A percentile compares a stretch with the other conserved stretches of the same genome.
phyloP scores from a whole-genome alignment of 2,113 vertebrate species.

The Salvelinus namaycush region DNA sequence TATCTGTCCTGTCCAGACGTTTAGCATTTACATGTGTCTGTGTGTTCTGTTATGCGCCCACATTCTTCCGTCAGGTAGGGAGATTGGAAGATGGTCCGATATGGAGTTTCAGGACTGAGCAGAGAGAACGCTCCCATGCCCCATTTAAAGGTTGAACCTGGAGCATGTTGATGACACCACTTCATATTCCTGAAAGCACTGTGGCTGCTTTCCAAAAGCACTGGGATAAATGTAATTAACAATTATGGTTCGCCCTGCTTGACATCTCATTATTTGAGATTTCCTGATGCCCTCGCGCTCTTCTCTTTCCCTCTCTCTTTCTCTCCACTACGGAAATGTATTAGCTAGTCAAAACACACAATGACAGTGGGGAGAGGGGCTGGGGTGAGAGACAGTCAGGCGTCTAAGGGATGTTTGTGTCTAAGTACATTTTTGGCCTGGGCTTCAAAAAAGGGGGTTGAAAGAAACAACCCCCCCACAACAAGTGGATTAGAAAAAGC shows the following conservation, averaged over 20 bases:
- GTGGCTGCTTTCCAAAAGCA: conserved; percentile 65
- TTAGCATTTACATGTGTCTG: conserved; percentile 33
- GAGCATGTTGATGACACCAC: conserved; percentile 68
- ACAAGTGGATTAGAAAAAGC: conserved; percentile 70
- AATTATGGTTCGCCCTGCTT: conserved; percentile 67
- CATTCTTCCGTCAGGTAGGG: conserved; percentile 18
- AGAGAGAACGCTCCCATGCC: conserved; percentile 12
- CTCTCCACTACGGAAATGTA: conserved; percentile 37
- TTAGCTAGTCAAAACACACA: conserved; percentile 51
- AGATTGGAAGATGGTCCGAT: conserved; percentile 23
- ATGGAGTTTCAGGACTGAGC: conserved; percentile 62
- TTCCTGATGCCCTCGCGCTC: conserved; percentile 62
- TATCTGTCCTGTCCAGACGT: conserved; percentile 35
- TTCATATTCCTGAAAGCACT: conserved; percentile 71
- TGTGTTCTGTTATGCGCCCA: conserved; percentile 20
- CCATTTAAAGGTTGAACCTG: conserved; percentile 62
- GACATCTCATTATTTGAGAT: conserved; percentile 73
- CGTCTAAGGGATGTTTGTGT: conserved; percentile 53
- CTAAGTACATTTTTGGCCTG: conserved; percentile 71
- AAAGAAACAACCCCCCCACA: conserved; percentile 61
- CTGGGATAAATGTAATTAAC: conserved; percentile 72
- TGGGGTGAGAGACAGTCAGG: conserved; percentile 38
- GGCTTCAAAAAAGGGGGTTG: conserved; percentile 51
- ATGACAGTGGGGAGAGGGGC: conserved; percentile 31
- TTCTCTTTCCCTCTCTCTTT: conserved; percentile 40